Percentiles rank a stretch among this genome's conserved stretches.
Evolutionary conservation across 35 echinoderm and acorn worm genomes (phyloP).

Genomic region (Heliocidaris erythrogramma): DNA sequence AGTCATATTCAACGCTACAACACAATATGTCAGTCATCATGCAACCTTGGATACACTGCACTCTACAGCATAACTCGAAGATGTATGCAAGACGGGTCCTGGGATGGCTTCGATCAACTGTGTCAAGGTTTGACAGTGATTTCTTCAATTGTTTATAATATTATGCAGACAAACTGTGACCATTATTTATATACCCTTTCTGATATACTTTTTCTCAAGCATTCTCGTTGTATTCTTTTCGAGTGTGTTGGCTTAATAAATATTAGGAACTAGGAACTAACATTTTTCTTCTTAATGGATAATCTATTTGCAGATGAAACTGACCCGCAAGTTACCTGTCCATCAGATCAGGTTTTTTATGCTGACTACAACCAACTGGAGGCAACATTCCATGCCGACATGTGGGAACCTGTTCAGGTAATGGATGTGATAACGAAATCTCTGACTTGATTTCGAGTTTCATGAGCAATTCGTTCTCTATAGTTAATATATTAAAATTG

Average conservation of each 20-base stretch:
- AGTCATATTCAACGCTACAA: not conserved
- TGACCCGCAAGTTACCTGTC: not conserved
- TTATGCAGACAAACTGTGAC: no score
- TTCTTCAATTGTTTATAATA: no score
- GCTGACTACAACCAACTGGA: not conserved
- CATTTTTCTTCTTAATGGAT: no score
- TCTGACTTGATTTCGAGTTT: no score
- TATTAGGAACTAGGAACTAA: no score
- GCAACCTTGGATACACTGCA: not conserved
- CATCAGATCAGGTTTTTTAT: not conserved
- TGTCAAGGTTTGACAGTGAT: not conserved
- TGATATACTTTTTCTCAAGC: no score
- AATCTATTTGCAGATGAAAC: not conserved
- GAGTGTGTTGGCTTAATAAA: no score
- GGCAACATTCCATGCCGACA: not conserved
- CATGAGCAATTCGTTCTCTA: no score
- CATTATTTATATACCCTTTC: no score
- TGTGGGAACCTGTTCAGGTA: not conserved
- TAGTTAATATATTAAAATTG: no score
- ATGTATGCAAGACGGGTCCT: not conserved
- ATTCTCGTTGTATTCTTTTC: no score
- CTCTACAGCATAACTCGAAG: not conserved
- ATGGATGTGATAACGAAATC: not conserved
- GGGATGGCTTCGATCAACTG: conserved; percentile 5
- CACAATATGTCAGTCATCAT: not conserved